Evolutionary conservation across 2,797 vertebrate species (phyloP), one percentile per base, ranked within the genome.

Genomic region (Alca torda): DNA sequence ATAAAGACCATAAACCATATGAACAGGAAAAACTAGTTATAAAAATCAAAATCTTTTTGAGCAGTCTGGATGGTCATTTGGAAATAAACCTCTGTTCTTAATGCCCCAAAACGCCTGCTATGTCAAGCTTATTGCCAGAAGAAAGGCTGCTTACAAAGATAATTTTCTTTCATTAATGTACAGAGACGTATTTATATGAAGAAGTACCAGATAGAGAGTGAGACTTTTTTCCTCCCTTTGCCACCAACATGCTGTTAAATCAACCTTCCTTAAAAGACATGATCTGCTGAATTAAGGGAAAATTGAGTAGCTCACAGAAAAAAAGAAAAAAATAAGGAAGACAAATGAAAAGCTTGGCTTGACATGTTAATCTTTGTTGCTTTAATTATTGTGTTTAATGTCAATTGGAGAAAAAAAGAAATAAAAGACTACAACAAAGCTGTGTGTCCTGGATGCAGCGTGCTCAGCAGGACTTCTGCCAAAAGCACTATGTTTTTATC

Each of bases 381-480:
- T 76, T 88, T 96, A 97, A 97, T 95, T 94, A 95, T 24, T 94
- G 61, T 65, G 77, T 92, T 95, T 95, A 94, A 90, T 56, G 81
- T 83, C 88, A 97, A 53, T 33, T 90, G 67, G 57, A 82, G 37
- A 90, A 59, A 31, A 84, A 60, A 86, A 80, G 72, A 68, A 94
- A 41, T 64, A 50, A 83, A 74, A 85, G 87, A 84, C 61, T 67
- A 73, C 87, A 94, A 86, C 53, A 73, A 84, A 94, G 74, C 84
- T 63, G 57, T 73, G 13, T 93, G 87, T 81, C 68, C 76, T 95
- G 81, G 68, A 94, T 86, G 59, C 60, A 75, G 93, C 9, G 1
- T 53, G 79, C 77, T 76, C 53, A 92, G 64, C 67, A 89, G 31
- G 87, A 75, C 76, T 94, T 77, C 69, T 84, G 92, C 90, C 91